Base-by-base conservation (phyloP, 2,888 invertebrate genomes). In the Parelbella ahira region DNA sequence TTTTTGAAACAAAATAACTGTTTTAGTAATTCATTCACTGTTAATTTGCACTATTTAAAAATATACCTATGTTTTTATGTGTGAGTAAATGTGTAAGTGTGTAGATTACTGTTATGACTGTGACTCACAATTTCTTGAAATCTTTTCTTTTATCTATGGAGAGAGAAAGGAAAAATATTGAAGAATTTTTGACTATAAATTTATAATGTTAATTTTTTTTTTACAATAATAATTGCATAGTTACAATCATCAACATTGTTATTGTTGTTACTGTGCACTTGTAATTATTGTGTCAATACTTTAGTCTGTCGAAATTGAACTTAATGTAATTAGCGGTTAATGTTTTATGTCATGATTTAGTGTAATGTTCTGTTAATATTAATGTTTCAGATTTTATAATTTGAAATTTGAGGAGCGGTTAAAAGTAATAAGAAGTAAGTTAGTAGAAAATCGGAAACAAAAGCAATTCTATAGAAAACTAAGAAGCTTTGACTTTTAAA, bases 1-100 rank as follows among this genome's bases (percentile, higher is more conserved):
- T 90, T 86, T 88, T 86, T 89, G 87, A 87, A 88, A 88, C 69
- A 88, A 84, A 87, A 80, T 66, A 79, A 71, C 65, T 64, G 66
- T 70, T 78, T 82, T 83, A 82, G 86, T 82, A 74, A 72, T 59
- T 70, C 81, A 83, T 82, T 82, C 81, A 72, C 73, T 79, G 81
- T 84, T 82, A 82, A 71, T 64, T 44, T 54, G n/a, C n/a, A n/a
- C n/a, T n/a, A n/a, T n/a, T n/a, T n/a, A n/a, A n/a, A n/a, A n/a
- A n/a, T n/a, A n/a, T n/a, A n/a, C n/a, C n/a, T n/a, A n/a, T n/a
- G n/a, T n/a, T 58, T 58, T 54, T 57, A 33, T 50, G 41, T 21
- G 33, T 41, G 21, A 38, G 44, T 49, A 23, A 19, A n/a, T 46
- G 36, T 45, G 42, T 50, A 38, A 39, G 29, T n/a, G n/a, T n/a